phyloP scores from a whole-genome alignment of 2,113 vertebrate species.

The Gallinago jamesoni region DNA sequence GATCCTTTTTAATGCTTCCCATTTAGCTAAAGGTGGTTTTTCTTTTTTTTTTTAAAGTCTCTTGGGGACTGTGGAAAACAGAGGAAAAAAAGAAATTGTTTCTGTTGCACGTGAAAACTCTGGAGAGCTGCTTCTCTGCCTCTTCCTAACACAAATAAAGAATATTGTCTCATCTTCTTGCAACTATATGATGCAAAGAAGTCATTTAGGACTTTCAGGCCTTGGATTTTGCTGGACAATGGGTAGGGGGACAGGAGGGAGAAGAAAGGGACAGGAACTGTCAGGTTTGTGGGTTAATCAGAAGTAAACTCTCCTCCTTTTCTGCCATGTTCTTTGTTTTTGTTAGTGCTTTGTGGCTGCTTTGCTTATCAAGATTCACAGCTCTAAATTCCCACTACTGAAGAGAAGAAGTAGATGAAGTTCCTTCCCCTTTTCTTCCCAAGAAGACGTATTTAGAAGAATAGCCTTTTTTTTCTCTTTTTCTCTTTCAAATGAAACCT shows the following conservation, averaged over 20 bases:
- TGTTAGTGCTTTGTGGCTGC: not conserved
- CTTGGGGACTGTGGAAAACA: not conserved
- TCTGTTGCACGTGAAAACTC: accelerated
- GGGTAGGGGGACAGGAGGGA: not conserved
- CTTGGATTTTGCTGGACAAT: not conserved
- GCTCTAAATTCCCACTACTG: not conserved
- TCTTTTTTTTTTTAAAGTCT: not conserved
- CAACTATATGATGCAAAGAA: not conserved
- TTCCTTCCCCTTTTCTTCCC: not conserved
- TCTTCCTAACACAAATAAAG: not conserved
- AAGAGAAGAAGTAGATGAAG: not conserved
- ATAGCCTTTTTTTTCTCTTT: not conserved
- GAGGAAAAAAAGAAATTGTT: not conserved
- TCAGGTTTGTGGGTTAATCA: not conserved
- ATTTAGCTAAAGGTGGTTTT: not conserved
- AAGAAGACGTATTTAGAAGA: not conserved
- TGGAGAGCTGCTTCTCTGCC: not conserved
- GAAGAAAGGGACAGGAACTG: not conserved
- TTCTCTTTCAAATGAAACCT: not conserved
- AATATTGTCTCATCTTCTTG: not conserved
- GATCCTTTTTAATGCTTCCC: conserved; percentile 47
- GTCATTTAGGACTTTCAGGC: not conserved
- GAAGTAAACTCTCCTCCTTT: not conserved
- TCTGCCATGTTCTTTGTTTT: not conserved
- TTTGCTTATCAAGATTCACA: not conserved